Evolutionary conservation across 2,113 vertebrate species (phyloP).

Genomic region (Cavia porcellus): DNA sequence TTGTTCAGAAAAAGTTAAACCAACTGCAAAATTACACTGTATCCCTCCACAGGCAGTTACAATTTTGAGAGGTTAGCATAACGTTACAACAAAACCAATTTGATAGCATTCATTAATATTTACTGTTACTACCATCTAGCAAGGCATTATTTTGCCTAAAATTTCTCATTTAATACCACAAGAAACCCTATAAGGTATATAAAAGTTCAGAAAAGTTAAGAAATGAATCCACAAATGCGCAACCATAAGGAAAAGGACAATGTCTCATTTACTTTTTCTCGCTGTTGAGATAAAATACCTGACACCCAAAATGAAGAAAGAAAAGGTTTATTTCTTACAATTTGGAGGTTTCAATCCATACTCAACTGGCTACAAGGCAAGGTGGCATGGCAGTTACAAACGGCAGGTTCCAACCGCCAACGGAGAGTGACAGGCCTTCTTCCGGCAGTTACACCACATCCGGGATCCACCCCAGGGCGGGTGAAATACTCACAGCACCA

Average conservation of each 20-base stretch:
- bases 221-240: not conserved
- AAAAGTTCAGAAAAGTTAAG: slow-evolving; percentile 4
- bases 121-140: not conserved
- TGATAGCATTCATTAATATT: not conserved
- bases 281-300: too few relatives aligned
- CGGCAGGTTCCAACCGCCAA: too few relatives aligned
- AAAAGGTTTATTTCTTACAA: too few relatives aligned
- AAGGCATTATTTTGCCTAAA: not conserved
- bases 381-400: too few relatives aligned
- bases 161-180: not conserved
- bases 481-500: too few relatives aligned
- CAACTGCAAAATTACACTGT: not conserved
- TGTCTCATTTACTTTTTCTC: too few relatives aligned
- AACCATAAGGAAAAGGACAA: not conserved
- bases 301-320: too few relatives aligned
- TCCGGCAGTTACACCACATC: too few relatives aligned
- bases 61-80: not conserved
- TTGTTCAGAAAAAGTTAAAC: not conserved
- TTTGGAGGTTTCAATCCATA: too few relatives aligned
- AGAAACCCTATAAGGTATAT: not conserved
- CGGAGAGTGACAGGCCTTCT: too few relatives aligned
- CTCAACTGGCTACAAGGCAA: too few relatives aligned
- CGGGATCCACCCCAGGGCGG: too few relatives aligned
- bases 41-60: not conserved
- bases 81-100: not conserved